Percentiles rank a stretch among this genome's conserved stretches.
Evolutionary conservation across 2,888 invertebrate genomes (phyloP).

Genomic region (Nemotelus pantherinus): DNA sequence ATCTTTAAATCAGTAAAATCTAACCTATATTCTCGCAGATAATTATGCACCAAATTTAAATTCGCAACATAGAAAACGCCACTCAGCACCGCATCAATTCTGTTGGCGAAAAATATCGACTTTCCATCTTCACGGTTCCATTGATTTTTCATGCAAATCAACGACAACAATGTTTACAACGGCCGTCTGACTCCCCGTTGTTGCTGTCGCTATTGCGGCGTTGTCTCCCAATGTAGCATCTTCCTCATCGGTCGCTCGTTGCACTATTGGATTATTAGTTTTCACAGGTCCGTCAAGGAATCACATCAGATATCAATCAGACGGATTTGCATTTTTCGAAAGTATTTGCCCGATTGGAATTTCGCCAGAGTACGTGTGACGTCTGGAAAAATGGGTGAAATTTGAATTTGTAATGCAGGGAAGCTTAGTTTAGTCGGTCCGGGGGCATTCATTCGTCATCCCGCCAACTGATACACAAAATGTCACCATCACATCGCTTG

Average conservation of each 20-base stretch:
- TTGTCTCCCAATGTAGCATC: not conserved
- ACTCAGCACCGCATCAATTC: no score
- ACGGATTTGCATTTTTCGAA: conserved; percentile 36
- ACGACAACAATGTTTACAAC: not conserved
- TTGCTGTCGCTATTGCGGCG: not conserved
- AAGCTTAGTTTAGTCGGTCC: not conserved
- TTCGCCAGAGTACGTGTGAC: conserved; percentile 44
- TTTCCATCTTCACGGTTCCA: conserved; percentile 3
- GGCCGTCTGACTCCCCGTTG: not conserved
- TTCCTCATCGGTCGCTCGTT: not conserved
- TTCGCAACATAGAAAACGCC: no score
- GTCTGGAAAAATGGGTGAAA: conserved; percentile 50
- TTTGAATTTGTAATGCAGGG: conserved; percentile 50
- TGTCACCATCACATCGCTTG: conserved; percentile 4
- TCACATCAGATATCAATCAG: conserved; percentile 43
- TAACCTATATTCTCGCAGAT: no score
- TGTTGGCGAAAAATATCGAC: not conserved
- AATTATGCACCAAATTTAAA: no score
- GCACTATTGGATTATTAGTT: conserved; percentile 35
- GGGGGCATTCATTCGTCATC: conserved; percentile 3
- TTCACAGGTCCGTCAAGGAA: conserved; percentile 38
- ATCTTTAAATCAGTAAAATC: no score
- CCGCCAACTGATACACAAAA: conserved; percentile 31
- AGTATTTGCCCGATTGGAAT: conserved; percentile 38
- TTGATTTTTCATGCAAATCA: conserved; percentile 25